Evolutionary conservation across 2,113 vertebrate genomes (phyloP).

Genomic region (Corythoichthys intestinalis): DNA sequence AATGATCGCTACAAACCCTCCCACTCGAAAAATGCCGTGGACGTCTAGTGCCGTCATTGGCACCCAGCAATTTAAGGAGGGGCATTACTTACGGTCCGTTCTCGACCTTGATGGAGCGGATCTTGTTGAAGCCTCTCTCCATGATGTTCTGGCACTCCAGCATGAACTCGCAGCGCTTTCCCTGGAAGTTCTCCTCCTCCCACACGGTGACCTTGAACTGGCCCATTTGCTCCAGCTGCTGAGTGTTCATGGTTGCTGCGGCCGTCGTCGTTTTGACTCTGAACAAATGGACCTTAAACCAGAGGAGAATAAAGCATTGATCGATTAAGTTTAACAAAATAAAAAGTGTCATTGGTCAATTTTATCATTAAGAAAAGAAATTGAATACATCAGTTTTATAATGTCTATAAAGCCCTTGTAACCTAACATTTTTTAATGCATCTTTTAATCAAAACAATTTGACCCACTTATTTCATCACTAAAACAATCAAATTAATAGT

Average conservation of each 20-base stretch:
- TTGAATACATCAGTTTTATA: too few relatives aligned
- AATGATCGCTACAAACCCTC: too few relatives aligned
- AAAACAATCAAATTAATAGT: too few relatives aligned
- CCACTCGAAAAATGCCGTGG: too few relatives aligned
- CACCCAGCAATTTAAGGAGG: too few relatives aligned
- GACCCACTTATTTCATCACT: too few relatives aligned
- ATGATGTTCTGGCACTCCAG: conserved; percentile 91
- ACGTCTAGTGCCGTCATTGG: too few relatives aligned
- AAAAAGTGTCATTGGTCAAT: too few relatives aligned
- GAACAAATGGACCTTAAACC: conserved; percentile 11
- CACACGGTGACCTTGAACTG: conserved; percentile 90
- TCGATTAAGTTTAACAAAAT: background rate
- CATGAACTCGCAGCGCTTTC: conserved; percentile 88
- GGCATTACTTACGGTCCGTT: conserved; percentile 83
- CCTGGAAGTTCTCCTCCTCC: conserved; percentile 97
- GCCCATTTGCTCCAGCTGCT: conserved; percentile 84
- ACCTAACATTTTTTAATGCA: too few relatives aligned
- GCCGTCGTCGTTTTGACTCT: conserved; percentile 43
- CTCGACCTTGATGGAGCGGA: conserved; percentile 95
- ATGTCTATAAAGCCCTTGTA: too few relatives aligned
- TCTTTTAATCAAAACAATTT: too few relatives aligned
- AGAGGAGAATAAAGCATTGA: background rate
- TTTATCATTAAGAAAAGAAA: too few relatives aligned
- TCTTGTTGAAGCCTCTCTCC: conserved; percentile 89
- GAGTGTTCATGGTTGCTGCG: conserved; percentile 80